Conservation (phyloP, 53 echinoderm and acorn worm genomes). For the Echinometra lucunter region DNA sequence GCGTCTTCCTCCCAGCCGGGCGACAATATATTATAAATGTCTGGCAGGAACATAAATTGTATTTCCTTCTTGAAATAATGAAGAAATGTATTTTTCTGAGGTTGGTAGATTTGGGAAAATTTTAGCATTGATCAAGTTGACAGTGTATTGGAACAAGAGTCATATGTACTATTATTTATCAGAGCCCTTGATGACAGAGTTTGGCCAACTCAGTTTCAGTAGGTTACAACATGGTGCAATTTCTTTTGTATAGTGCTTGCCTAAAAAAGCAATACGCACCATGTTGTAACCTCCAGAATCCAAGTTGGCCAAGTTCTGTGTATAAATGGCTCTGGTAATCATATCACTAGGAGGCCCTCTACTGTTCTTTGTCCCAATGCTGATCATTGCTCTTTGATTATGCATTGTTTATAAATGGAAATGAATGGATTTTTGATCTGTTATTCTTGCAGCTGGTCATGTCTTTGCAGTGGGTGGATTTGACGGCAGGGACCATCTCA, state of each 20-base stretch:
- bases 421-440: neutral
- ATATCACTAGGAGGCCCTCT: too few relatives aligned
- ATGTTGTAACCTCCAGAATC: too few relatives aligned
- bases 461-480: conserved; percentile 93
- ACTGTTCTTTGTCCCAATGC: neutral
- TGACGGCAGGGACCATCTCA: conserved; percentile 94
- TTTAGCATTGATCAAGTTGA: neutral
- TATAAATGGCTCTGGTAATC: too few relatives aligned
- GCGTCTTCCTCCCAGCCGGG: too few relatives aligned
- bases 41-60: neutral
- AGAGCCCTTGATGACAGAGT: too few relatives aligned
- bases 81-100: neutral
- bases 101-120: neutral
- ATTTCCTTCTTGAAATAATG: neutral
- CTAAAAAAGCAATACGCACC: too few relatives aligned
- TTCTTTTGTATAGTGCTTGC: too few relatives aligned
- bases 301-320: too few relatives aligned
- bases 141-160: neutral
- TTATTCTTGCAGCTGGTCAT: conserved; percentile 74
- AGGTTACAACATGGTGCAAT: too few relatives aligned
- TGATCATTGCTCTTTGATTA: neutral
- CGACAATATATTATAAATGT: neutral
- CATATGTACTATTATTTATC: neutral
- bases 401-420: neutral
- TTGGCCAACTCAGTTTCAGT: too few relatives aligned